Conservation (phyloP, 2,113 vertebrate species). For the Corvus moneduloides region DNA sequence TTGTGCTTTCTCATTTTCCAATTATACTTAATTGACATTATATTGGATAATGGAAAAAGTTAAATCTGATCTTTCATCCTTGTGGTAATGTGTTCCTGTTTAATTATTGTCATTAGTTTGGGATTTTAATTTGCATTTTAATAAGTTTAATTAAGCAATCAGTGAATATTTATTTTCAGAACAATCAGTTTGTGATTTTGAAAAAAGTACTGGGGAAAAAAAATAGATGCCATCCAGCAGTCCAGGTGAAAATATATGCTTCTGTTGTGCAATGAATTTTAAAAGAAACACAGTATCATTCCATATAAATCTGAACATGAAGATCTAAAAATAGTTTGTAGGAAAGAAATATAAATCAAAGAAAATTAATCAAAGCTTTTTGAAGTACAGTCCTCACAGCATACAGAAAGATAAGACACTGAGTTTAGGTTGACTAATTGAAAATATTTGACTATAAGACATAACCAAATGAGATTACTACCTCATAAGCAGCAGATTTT, state of each 20-base stretch:
- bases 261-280: background rate
- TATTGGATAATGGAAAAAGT: constrained; percentile 11
- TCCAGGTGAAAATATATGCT: background rate
- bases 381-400: background rate
- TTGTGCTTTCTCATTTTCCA: background rate
- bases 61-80: constrained; percentile 12
- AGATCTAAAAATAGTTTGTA: background rate
- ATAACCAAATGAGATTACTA: background rate
- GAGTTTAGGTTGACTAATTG: background rate
- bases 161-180: constrained; percentile 23
- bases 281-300: background rate
- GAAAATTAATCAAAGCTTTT: background rate
- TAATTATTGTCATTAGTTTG: background rate
- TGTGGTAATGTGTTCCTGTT: background rate
- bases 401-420: background rate
- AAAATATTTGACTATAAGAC: background rate
- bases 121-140: constrained; percentile 44
- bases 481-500: background rate
- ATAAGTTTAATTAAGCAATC: constrained; percentile 33
- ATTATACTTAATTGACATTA: constrained; percentile 6
- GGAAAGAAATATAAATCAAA: background rate
- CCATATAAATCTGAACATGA: background rate
- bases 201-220: background rate
- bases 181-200: background rate
- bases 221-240: background rate